These are phyloP conservation scores for Drosophila seguyi DNA, from an alignment of 1,140 invertebrate species.

Conservation along the genomic window DNA sequence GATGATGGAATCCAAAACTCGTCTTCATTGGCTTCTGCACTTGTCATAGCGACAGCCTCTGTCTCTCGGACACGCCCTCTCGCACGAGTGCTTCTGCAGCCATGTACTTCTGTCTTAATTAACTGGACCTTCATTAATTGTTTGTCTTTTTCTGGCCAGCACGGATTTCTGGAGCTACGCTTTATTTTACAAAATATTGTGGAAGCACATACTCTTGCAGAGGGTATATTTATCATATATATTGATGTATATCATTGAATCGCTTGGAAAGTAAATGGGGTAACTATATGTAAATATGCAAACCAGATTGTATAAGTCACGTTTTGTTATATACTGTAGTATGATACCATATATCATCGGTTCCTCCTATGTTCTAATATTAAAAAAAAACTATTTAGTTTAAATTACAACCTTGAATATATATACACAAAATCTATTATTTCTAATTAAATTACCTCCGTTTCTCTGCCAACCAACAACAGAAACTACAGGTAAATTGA, in stretches of 20 bases:
- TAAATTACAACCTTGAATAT: neutral
- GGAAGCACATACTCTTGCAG: neutral
- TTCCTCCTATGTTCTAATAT: too few species aligned
- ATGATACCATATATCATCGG: too few species aligned
- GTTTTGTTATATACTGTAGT: too few species aligned
- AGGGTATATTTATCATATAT: neutral
- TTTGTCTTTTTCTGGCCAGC: constrained; percentile 37
- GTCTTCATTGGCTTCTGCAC: constrained; percentile 20
- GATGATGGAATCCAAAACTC: constrained; percentile 30
- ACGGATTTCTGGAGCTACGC: neutral
- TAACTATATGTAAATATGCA: neutral
- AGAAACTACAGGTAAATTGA: constrained; percentile 60
- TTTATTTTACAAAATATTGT: constrained; percentile 3
- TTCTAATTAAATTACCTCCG: constrained; percentile 49
- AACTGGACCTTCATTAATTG: constrained; percentile 70
- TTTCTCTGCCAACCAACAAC: constrained; percentile 13
- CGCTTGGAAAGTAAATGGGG: too few species aligned
- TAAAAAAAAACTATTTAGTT: neutral
- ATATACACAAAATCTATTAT: constrained; percentile 33
- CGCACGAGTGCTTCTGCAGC: constrained; percentile 62
- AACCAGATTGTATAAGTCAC: neutral
- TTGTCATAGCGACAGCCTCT: constrained; percentile 29
- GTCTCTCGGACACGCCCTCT: constrained; percentile 63
- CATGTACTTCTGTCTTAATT: constrained; percentile 61
- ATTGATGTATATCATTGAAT: too few species aligned